Evolutionary conservation across 64 coral and sea anemone species (phyloP).

Genomic region (Porites lutea): DNA sequence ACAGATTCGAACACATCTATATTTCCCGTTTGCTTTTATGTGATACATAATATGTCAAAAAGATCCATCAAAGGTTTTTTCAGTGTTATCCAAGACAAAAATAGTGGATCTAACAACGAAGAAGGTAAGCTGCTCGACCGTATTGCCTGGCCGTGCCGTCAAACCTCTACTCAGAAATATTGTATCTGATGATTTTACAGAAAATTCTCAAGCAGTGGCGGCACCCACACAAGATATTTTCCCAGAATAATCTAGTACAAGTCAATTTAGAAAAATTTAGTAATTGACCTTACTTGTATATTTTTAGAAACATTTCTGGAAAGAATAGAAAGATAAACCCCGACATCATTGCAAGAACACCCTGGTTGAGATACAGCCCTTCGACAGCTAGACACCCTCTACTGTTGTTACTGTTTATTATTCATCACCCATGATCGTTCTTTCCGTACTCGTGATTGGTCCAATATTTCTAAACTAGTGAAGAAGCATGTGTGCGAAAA

Average conservation of each 20-base stretch:
- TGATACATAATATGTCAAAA: constrained; percentile 46
- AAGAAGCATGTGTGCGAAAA: constrained; percentile 63
- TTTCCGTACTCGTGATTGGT: constrained; percentile 72
- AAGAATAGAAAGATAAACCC: constrained; percentile 63
- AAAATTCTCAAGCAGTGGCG: constrained; percentile 74
- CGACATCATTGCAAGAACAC: constrained; percentile 23
- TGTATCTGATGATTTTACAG: constrained; percentile 73
- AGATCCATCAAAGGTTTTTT: constrained; percentile 74
- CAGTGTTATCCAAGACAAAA: constrained; percentile 61
- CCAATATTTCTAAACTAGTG: constrained; percentile 73
- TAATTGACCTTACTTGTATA: constrained; percentile 68
- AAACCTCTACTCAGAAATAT: constrained; percentile 69
- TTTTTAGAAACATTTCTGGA: constrained; percentile 64
- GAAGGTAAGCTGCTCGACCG: constrained; percentile 76
- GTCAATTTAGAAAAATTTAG: constrained; percentile 41
- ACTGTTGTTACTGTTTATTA: constrained; percentile 76
- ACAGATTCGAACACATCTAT: constrained; percentile 28
- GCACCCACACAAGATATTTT: constrained; percentile 24
- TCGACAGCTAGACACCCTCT: constrained; percentile 64
- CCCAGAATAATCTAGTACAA: constrained; percentile 66
- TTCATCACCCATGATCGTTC: constrained; percentile 37
- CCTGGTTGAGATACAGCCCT: constrained; percentile 76
- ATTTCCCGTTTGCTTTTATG: constrained; percentile 29
- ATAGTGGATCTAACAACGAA: constrained; percentile 65
- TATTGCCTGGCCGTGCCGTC: constrained; percentile 67